phyloP scores from a whole-genome alignment of 2,113 vertebrate genomes.

The Triplophysa siluroides region DNA sequence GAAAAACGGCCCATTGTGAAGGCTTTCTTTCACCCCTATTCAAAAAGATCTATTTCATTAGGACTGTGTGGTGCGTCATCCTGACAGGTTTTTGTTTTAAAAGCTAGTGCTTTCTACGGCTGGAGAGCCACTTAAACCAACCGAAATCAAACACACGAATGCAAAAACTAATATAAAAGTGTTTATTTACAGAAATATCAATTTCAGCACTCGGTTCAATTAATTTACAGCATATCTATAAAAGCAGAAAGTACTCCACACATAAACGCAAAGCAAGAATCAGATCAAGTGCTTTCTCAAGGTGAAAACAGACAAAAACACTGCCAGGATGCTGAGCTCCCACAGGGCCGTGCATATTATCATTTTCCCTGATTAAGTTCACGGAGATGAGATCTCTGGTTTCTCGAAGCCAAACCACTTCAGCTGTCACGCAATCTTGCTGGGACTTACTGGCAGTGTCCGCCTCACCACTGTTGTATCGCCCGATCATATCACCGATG shows the following conservation, averaged over 20 bases:
- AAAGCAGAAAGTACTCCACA: too few species aligned
- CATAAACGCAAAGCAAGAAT: not conserved
- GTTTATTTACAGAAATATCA: too few species aligned
- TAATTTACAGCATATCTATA: too few species aligned
- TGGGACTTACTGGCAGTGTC: constrained; percentile 22
- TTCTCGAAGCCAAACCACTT: constrained; percentile 11
- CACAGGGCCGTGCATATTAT: constrained; percentile 31
- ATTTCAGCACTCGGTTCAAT: too few species aligned
- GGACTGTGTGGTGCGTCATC: not conserved
- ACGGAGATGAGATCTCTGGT: constrained; percentile 36
- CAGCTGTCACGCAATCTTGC: constrained; percentile 40
- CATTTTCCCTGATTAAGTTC: constrained; percentile 43
- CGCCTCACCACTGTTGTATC: not conserved
- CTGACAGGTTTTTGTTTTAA: constrained; percentile 11
- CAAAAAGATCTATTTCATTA: constrained; percentile 31
- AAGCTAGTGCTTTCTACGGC: not conserved
- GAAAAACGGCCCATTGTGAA: not conserved
- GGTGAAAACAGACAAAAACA: constrained; percentile 15
- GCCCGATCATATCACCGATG: not conserved
- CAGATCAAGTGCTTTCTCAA: constrained; percentile 22
- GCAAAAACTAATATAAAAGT: not conserved
- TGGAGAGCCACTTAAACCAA: not conserved
- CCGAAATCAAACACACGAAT: not conserved
- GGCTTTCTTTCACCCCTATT: constrained; percentile 2
- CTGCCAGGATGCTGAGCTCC: constrained; percentile 5